Evolutionary conservation across 1,140 invertebrate genomes (phyloP), one percentile per base, ranked within the genome.

Genomic region (Uloborus diversus): DNA sequence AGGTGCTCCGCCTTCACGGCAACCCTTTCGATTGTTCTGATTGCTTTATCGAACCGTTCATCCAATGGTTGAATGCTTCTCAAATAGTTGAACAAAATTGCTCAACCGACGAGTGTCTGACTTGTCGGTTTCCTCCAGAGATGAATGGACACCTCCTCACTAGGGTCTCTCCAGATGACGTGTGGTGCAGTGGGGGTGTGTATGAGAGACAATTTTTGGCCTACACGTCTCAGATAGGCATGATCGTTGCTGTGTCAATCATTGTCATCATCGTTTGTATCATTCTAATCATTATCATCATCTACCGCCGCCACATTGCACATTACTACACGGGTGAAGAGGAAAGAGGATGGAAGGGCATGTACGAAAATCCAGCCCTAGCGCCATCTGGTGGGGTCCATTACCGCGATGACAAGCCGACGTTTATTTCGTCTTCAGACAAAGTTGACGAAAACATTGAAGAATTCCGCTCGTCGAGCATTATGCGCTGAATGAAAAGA

Each of bases 251-350:
- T 13, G 84, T 85, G 47, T 83, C 83, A 5, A 81, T 88, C 23
- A 82, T 85, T 1, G 83, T 87, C 13, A 70, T 86, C 1, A 75
- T 88, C 3, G 81, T 86, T 9, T 81, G 84, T 5, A 80, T 85
- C 20, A 81, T 87, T 3, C 56, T 85, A 2, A 82, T 86, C 14
- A 84, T 82, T 14, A 71, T 86, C 30, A 81, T 85, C 14, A 73
- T 85, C 5, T 90, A 90, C 23, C 86, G 89, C 51, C 88, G 91
- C 11, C 90, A 92, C 81, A 89, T 90, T 0, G 91, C 91, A 14
- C 90, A 90, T 47, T 92, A 92, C 84, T 92, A 92, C 85, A 92
- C 91, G 0, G 89, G 91, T 84, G 91, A 92, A 84, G 90, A 91
- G 82, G 90, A 91, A 82, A 70, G 59, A 30, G 79, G 51, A 2